Base-by-base conservation (phyloP, 92 coral and sea anemone species). In the Paramuricea clavata region DNA sequence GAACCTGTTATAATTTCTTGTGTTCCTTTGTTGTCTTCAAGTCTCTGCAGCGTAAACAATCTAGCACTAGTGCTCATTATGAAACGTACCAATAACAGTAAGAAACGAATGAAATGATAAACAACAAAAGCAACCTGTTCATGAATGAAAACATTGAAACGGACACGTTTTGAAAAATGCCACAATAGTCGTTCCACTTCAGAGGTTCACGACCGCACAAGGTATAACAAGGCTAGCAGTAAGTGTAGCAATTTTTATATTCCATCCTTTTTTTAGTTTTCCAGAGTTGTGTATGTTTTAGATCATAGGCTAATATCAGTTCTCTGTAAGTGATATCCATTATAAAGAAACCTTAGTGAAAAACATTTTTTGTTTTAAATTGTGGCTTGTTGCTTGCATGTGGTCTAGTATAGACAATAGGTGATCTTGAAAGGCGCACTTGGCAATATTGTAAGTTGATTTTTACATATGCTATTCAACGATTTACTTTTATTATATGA, bases 131-230 rank as follows among this genome's bases (percentile, higher is more conserved):
- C 82, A 54, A 76, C 82, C 82, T 76, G 82, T 41, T 49, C 39
- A 11, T 65, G 6, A 65, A 65, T 12, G 72, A 28, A 34, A 36
- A 76, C 8, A 74, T 47, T 74, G 39, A 44, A 74, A 74, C 34
- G 22, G 44, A 74, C 81, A 74, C 81, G 81, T 49, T 74, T 74
- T 8, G 34, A 74, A 25, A 16, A 76, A 17, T 7, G 9, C 67
- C 68, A 49, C 82, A 76, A 76, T 76, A 76, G 68, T 36, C 69
- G 82, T 76, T 76, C 67, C 82, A 76, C 82, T 76, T 27, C 44
- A 52, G 41, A 49, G 39, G 67, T n/a, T 54, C 33, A 49, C 44
- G 6, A 35, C 54, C 2, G 60, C 54, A 47, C 54, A 47, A 15
- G 13, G 54, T 6, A 44, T 27, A 31, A 17, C n/a, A 49, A 30